Conservation (phyloP, 2,888 invertebrate genomes). For the Neoscelio sp. region DNA sequence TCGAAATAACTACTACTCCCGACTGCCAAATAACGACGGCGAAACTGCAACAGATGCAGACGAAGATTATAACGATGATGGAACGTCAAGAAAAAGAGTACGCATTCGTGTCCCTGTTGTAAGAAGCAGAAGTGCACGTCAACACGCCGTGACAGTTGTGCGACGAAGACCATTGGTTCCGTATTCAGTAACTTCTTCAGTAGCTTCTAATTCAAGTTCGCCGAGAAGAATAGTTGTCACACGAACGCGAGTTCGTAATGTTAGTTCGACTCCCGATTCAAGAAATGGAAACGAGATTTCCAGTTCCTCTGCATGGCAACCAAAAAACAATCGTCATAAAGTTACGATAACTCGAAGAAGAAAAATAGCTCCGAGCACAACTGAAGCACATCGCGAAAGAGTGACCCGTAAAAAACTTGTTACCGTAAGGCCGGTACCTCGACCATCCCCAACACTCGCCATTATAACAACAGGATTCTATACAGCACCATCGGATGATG, state of each 20-base stretch:
- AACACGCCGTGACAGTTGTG: conserved; percentile 80
- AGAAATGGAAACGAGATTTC: conserved; percentile 32
- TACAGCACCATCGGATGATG: conserved; percentile 72
- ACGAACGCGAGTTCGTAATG: conserved; percentile 76
- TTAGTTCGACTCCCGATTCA: conserved; percentile 50
- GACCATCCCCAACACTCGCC: conserved; percentile 77
- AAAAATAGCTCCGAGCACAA: conserved; percentile 75
- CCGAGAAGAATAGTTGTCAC: conserved; percentile 79
- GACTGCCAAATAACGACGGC: conserved; percentile 1
- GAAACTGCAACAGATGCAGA: conserved; percentile 43
- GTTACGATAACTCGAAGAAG: conserved; percentile 80
- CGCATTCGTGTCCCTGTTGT: conserved; percentile 81
- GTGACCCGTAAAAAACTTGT: conserved; percentile 80
- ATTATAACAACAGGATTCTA: conserved; percentile 81
- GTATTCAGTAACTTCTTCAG: conserved; percentile 61
- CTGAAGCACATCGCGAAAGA: conserved; percentile 67
- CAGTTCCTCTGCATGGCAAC: conserved; percentile 35
- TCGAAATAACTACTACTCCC: conserved; percentile 32
- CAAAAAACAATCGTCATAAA: conserved; percentile 73
- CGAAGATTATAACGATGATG: conserved; percentile 57
- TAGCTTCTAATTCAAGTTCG: conserved; percentile 65
- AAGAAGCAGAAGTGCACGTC: conserved; percentile 73
- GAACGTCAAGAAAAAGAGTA: conserved; percentile 77
- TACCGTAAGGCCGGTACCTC: conserved; percentile 76
- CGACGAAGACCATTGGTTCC: conserved; percentile 77